phyloP scores from a whole-genome alignment of 2,888 invertebrate genomes.

The Rotaria sp. region DNA sequence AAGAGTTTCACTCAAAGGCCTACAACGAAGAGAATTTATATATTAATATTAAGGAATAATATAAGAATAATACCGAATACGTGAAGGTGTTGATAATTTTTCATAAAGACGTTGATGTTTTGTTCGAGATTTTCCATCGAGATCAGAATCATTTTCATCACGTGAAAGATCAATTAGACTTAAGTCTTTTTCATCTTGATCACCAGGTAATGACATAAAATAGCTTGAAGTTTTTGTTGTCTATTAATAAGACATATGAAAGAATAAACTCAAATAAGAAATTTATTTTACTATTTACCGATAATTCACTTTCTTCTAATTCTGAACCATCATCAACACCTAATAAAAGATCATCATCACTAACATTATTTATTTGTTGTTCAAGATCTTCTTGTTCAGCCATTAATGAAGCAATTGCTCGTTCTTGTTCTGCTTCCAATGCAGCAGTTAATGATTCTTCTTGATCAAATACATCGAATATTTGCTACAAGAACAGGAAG shows the following conservation, averaged over 20 bases:
- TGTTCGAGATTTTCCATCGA: background rate
- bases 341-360: conserved; percentile 5
- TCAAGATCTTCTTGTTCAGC: conserved; percentile 17
- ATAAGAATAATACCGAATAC: background rate
- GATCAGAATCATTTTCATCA: conserved; percentile 4
- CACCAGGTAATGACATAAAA: conserved; percentile 26
- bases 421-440: conserved; percentile 27
- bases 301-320: conserved; percentile 30
- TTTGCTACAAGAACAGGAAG: background rate
- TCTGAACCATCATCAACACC: conserved; percentile 23
- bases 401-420: conserved; percentile 14
- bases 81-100: conserved; percentile 16
- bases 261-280: background rate
- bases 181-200: conserved; percentile 21
- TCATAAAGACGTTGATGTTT: background rate
- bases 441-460: conserved; percentile 24
- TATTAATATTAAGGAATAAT: background rate
- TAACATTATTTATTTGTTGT: conserved; percentile 16
- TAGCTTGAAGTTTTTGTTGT: conserved; percentile 23
- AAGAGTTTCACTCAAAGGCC: conserved; percentile 15
- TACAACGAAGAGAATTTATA: background rate
- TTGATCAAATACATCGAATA: conserved; percentile 16
- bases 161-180: background rate
- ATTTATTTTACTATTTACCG: background rate
- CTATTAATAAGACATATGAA: background rate